Conservation (phyloP, 2,888 invertebrate genomes). For the Parnassius mnemosyne region DNA sequence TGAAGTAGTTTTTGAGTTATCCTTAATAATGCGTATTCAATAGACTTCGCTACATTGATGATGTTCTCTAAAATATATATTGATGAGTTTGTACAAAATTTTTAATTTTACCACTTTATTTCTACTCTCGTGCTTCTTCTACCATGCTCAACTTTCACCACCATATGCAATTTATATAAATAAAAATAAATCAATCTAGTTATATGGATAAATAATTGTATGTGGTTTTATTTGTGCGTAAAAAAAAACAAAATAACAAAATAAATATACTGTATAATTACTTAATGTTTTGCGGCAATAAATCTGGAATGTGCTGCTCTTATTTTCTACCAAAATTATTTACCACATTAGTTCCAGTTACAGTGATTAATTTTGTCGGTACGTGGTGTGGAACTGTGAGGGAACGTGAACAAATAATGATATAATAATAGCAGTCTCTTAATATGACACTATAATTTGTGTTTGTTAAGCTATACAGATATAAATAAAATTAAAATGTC, state of each 20-base stretch:
- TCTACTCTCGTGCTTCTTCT: too few species aligned
- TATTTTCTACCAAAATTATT: conserved; percentile 5
- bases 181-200: too few species aligned
- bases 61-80: too few species aligned
- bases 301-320: background rate
- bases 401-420: background rate
- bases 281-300: background rate
- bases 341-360: conserved; percentile 1
- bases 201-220: too few species aligned
- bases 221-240: background rate
- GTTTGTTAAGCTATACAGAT: background rate
- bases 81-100: too few species aligned
- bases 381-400: background rate
- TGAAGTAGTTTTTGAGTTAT: too few species aligned
- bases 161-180: too few species aligned
- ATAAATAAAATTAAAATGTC: too few species aligned
- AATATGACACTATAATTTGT: background rate
- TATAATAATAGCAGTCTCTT: conserved; percentile 1
- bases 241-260: background rate
- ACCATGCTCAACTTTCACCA: too few species aligned
- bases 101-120: too few species aligned
- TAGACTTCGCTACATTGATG: too few species aligned
- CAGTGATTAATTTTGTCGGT: conserved; percentile 1
- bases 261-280: background rate
- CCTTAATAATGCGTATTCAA: too few species aligned